phyloP scores from a whole-genome alignment of 2,888 invertebrate genomes.

The Octonoba sinensis region DNA sequence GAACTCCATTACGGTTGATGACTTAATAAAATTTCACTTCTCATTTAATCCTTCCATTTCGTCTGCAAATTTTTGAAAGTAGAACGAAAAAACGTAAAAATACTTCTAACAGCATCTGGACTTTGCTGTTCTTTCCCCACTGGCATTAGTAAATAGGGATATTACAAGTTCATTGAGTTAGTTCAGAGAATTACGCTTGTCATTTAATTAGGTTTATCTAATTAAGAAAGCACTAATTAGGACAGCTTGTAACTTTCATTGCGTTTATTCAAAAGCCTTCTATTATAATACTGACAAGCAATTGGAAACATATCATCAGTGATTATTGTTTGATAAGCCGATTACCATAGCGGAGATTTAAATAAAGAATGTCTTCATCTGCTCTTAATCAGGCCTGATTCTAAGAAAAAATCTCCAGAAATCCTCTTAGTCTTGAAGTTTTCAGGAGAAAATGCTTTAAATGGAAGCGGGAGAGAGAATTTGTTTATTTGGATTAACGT shows the following conservation, averaged over 20 bases:
- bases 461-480: too few relatives aligned
- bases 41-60: constrained; percentile 20
- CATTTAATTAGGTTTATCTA: constrained; percentile 55
- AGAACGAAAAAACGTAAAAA: not conserved
- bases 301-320: constrained; percentile 13
- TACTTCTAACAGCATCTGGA: not conserved
- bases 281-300: constrained; percentile 9
- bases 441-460: too few relatives aligned
- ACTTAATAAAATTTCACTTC: constrained; percentile 41
- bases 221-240: constrained; percentile 45
- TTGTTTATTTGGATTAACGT: too few relatives aligned
- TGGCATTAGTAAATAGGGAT: too few relatives aligned
- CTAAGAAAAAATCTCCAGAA: constrained; percentile 11
- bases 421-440: not conserved
- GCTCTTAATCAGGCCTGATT: constrained; percentile 35
- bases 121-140: not conserved
- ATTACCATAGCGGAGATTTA: constrained; percentile 41
- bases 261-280: not conserved
- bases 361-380: constrained; percentile 37
- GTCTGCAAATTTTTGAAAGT: not conserved
- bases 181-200: not conserved
- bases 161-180: too few relatives aligned
- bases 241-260: constrained; percentile 34
- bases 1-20: constrained; percentile 1
- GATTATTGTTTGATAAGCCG: constrained; percentile 55